Base-by-base conservation (phyloP, 53 echinoderm and acorn worm genomes). In the Henricia sp. region DNA sequence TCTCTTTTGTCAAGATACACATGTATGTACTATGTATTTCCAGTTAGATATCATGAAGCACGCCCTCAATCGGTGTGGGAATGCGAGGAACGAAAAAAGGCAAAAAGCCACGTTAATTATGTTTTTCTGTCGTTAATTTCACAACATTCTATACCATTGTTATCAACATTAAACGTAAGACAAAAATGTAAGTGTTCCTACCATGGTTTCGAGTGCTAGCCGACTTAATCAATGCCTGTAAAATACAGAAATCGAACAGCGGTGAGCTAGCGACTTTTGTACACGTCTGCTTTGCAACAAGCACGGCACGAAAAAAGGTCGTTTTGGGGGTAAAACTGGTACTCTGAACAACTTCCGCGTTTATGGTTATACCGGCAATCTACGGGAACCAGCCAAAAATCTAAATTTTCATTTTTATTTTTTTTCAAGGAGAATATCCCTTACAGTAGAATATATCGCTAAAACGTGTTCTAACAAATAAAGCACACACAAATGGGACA, bases 221-320 rank as follows among this genome's bases (percentile, higher is more conserved):
- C 93, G 96, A 95, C 96, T 71, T 95, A 93, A 93, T 93, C 96
- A 93, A 95, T 50, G 44, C 70, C 95, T 87, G 94, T 73, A 87
- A 71, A 14, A 58, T 50, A 68, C 95, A 95, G 92, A 92, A 89
- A 67, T 95, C 93, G 96, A 95, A 93, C 96, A 95, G 96, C 89
- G 96, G 96, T 95, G 96, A 95, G 96, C 93, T 72, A 91, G 93
- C 89, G 85, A 25, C 85, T 73, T 74, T 17, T 13, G 27, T 8
- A 20, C n/a, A 19, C 28, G 67, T 39, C 40, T 42, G 56, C 26
- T 24, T 39, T 10, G 38, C 37, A 41, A 10, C 37, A 44, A 43
- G 46, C 37, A 26, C 53, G 39, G 67, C 65, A 77, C 51, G 66
- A 63, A 50, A 65, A 53, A 63, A 51, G 70, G 48, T 10, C 24